Conservation (phyloP, 2,113 vertebrate genomes). For the Entosphenus tridentatus region DNA sequence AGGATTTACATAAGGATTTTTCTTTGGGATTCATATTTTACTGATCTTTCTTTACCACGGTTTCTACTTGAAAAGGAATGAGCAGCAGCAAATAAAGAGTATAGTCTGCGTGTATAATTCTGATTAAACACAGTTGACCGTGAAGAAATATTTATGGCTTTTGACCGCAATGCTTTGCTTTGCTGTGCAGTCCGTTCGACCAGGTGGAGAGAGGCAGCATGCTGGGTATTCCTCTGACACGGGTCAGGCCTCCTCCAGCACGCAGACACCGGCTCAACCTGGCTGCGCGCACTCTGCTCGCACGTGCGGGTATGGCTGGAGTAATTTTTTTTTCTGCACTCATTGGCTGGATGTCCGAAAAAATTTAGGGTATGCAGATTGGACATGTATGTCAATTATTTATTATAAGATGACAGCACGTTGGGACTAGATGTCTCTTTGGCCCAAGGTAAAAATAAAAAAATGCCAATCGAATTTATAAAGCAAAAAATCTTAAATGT, state of each 20-base stretch:
- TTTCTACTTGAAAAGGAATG: too few species aligned
- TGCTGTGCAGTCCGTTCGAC: conserved; percentile 39
- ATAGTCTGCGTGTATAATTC: not conserved
- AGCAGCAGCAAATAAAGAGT: too few species aligned
- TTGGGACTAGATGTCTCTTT: not conserved
- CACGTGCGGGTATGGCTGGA: conserved; percentile 52
- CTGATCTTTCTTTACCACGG: too few species aligned
- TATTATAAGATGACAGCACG: not conserved
- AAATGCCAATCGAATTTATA: too few species aligned
- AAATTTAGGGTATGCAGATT: not conserved
- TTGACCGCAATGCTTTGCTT: not conserved
- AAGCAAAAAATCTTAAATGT: too few species aligned
- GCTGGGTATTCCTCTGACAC: conserved; percentile 32
- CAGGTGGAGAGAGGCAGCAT: conserved; percentile 46
- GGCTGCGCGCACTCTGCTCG: conserved; percentile 64
- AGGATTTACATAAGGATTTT: too few species aligned
- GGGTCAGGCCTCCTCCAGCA: conserved; percentile 45
- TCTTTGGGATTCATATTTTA: too few species aligned
- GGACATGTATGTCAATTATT: not conserved
- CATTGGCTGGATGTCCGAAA: not conserved
- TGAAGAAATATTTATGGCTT: not conserved
- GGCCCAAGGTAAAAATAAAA: not conserved
- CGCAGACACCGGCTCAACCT: conserved; percentile 82
- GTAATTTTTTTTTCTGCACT: not conserved
- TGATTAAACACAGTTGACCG: not conserved